Evolutionary conservation across 2,888 invertebrate genomes (phyloP), one percentile per base, ranked within the genome.

Genomic region (Hartigia nigra): DNA sequence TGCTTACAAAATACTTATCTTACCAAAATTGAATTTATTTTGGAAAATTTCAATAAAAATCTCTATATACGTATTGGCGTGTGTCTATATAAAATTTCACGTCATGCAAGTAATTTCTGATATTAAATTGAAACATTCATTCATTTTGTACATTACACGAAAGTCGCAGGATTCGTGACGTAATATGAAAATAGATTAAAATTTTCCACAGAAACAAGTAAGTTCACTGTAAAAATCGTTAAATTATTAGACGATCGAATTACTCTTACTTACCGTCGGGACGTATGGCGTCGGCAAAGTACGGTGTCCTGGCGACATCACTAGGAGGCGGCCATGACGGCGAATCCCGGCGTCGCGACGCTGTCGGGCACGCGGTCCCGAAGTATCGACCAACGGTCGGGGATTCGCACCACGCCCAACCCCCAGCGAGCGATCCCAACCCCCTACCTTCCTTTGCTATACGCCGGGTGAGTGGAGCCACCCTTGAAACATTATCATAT

Each of bases 261-360:
- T 23, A 55, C 2, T 55, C 1, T 55, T 55, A 55, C 55, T 55
- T 23, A 55, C 55, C 55, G 55, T 55, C 23, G 55, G 55, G 23
- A 55, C 55, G 55, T 55, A 23, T 55, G 9, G 23, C 23, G 55
- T 55, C 55, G 55, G 23, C 9, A 55, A 55, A 55, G 55, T 55
- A 55, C 55, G 55, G 32, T 34, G 72, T 72, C 72, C 72, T 34
- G 72, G n/a, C 72, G 72, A 72, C 31, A 72, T 72, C 72, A 72
- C 76, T 79, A 75, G 78, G 83, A 82, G 83, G 88, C 89, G 86
- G 90, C 89, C 90, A 90, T 90, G 89, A 87, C 89, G 82, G 86
- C 84, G 87, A 87, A 91, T 90, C 90, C 89, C 87, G 84, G 88
- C 90, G 90, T 90, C 90, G 90, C 89, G 90, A 90, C 89, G 90